Conservation (phyloP, 2,113 vertebrate genomes). For the Aramus guarauna region DNA sequence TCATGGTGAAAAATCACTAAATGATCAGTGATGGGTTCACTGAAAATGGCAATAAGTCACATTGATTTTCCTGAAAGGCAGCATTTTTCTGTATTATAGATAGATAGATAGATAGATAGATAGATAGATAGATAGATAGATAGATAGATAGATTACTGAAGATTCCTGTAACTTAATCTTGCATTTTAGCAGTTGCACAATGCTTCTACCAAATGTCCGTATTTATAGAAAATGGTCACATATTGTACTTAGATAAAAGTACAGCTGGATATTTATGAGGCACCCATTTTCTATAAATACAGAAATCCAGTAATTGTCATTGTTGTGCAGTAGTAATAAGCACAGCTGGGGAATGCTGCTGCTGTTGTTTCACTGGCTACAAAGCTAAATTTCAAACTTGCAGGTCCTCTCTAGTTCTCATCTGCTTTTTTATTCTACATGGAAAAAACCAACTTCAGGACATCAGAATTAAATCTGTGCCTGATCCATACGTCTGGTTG, state of each 20-base stretch:
- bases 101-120: not conserved
- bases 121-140: not conserved
- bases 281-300: constrained; percentile 44
- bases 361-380: not conserved
- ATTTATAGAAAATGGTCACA: not conserved
- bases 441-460: not conserved
- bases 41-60: not conserved
- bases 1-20: not conserved
- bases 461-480: not conserved
- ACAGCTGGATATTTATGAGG: constrained; percentile 8
- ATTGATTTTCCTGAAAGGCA: not conserved
- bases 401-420: not conserved
- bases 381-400: not conserved
- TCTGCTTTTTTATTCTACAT: not conserved
- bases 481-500: not conserved
- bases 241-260: not conserved
- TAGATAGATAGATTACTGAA: not conserved
- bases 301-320: constrained; percentile 36
- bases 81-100: not conserved
- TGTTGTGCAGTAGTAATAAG: not conserved
- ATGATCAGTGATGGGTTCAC: not conserved
- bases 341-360: constrained; percentile 13
- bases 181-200: not conserved
- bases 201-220: not conserved
- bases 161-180: not conserved